A percentile compares a stretch with the other conserved stretches of the same genome.
Evolutionary conservation across 2,888 invertebrate species (phyloP).

Genomic region (Acleris cristana): DNA sequence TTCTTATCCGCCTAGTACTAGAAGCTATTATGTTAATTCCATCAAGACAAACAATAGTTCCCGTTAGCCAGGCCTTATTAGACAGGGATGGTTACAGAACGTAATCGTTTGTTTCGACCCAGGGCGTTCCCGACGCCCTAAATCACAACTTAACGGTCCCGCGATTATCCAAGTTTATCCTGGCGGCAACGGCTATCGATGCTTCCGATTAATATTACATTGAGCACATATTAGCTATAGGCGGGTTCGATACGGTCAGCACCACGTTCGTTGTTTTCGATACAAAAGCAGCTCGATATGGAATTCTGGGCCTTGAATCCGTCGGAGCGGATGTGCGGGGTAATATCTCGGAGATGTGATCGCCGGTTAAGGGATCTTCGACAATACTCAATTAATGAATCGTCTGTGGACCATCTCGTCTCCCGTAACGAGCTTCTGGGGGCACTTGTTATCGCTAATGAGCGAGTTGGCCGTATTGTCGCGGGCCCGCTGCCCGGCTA

Average conservation of each 20-base stretch:
- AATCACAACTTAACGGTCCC: constrained; percentile 64
- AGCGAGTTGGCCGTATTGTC: constrained; percentile 60
- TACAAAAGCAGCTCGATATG: no score
- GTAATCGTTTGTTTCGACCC: constrained; percentile 37
- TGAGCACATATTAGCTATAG: constrained; percentile 50
- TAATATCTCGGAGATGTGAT: constrained; percentile 62
- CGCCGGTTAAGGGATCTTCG: constrained; percentile 54
- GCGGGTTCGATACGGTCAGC: constrained; percentile 49
- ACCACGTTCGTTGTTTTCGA: no score
- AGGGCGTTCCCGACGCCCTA: constrained; percentile 60
- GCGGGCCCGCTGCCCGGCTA: constrained; percentile 39
- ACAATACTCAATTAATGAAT: constrained; percentile 77
- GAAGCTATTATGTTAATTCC: constrained; percentile 1
- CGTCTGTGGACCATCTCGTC: constrained; percentile 56
- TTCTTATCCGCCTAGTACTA: no score
- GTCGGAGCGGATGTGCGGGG: constrained; percentile 54
- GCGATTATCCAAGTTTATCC: constrained; percentile 69
- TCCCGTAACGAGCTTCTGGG: constrained; percentile 64
- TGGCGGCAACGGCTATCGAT: constrained; percentile 66
- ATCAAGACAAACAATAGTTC: constrained; percentile 23
- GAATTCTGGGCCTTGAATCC: no score
- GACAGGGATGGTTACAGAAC: constrained; percentile 28
- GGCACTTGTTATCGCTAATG: constrained; percentile 71
- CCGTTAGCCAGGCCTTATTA: constrained; percentile 27
- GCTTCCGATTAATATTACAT: constrained; percentile 67